A percentile compares a stretch with the other conserved stretches of the same genome.
Conservation (phyloP, 1,140 invertebrate genomes). For the Aphaenogaster ashmeadi region DNA sequence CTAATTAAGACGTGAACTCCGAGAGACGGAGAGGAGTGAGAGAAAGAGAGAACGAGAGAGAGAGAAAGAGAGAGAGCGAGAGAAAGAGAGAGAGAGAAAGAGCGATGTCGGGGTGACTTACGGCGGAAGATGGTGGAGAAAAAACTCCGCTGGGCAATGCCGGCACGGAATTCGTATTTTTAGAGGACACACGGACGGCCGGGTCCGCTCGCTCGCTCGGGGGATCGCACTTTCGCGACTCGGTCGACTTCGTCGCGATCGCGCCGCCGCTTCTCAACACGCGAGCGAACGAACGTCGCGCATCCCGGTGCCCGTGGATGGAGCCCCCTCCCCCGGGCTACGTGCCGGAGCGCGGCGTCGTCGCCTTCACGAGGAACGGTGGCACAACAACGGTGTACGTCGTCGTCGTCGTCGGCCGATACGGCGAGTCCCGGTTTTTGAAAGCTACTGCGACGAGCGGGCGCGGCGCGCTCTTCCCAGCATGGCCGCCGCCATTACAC, state of each 20-base stretch:
- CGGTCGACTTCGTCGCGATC: conserved; percentile 59
- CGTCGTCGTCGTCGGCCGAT: conserved; percentile 29
- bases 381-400: conserved; percentile 19
- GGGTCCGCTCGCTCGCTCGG: conserved; percentile 55
- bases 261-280: conserved; percentile 36
- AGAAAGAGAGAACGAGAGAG: neutral
- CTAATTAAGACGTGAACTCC: conserved; percentile 47
- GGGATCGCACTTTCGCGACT: conserved; percentile 31
- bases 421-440: conserved; percentile 71
- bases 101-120: conserved; percentile 68
- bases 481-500: conserved; percentile 84
- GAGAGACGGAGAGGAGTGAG: neutral
- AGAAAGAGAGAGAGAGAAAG: neutral
- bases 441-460: conserved; percentile 78
- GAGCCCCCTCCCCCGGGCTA: neutral
- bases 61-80: neutral
- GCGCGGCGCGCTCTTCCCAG: conserved; percentile 81
- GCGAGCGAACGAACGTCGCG: conserved; percentile 4
- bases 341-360: neutral
- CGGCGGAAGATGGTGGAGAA: conserved; percentile 57
- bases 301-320: neutral
- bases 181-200: conserved; percentile 82
- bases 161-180: conserved; percentile 84
- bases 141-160: conserved; percentile 74
- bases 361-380: neutral